Evolutionary conservation across 2,113 vertebrate species (phyloP).

Genomic region (Callaeas wilsoni): DNA sequence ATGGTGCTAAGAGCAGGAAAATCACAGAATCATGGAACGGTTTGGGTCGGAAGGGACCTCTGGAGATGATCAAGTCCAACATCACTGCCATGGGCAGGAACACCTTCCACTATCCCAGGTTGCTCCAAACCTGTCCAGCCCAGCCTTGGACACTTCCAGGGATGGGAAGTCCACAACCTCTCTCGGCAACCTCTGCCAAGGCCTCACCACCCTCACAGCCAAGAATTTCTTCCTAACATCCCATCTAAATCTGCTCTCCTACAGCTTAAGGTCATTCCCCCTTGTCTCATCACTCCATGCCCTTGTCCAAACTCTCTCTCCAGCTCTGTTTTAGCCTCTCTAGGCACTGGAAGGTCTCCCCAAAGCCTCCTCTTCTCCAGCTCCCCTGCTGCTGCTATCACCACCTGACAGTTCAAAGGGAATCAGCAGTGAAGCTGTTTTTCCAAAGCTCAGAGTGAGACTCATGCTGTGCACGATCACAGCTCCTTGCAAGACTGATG

Average conservation of each 20-base stretch:
- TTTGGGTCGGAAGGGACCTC: background rate
- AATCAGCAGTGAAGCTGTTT: background rate
- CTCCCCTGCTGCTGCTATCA: background rate
- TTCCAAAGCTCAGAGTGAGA: background rate
- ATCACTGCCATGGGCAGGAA: background rate
- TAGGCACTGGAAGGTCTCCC: background rate
- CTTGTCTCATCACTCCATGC: background rate
- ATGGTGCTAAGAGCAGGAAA: background rate
- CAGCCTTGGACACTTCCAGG: background rate
- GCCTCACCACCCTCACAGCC: background rate
- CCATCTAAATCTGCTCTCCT: background rate
- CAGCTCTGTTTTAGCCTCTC: background rate
- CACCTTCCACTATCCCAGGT: background rate
- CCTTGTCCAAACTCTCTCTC: background rate
- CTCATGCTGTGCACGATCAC: rapidly evolving
- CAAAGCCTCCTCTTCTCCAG: background rate
- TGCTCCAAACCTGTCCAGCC: background rate
- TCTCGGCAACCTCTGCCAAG: background rate
- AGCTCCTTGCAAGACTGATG: background rate
- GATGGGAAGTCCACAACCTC: background rate
- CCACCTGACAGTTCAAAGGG: background rate
- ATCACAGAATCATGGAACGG: background rate
- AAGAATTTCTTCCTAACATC: background rate
- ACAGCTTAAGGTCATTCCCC: background rate
- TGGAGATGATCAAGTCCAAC: background rate